A percentile compares a stretch with the other conserved stretches of the same genome.
Evolutionary conservation across 2,888 invertebrate genomes (phyloP).

Genomic region (Harpalus rubripes): DNA sequence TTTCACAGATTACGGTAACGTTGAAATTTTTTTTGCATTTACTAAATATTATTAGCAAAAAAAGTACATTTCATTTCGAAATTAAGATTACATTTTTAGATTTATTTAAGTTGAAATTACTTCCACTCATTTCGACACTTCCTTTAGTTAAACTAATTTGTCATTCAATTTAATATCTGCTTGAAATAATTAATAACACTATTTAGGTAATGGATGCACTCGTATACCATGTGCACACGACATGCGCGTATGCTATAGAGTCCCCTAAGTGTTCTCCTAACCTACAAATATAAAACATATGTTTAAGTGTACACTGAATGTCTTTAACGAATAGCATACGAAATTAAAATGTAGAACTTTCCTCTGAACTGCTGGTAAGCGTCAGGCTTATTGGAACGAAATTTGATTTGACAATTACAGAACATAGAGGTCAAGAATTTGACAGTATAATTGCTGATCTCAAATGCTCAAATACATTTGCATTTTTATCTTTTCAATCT

Average conservation of each 20-base stretch:
- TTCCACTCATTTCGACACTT: background rate
- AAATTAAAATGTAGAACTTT: constrained; percentile 58
- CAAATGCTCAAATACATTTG: too few relatives aligned
- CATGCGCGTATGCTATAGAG: background rate
- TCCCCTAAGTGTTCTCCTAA: constrained; percentile 69
- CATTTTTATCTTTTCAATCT: too few relatives aligned
- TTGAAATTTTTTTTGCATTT: too few relatives aligned
- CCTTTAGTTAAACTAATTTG: background rate
- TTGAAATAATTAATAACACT: background rate
- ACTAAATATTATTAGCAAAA: too few relatives aligned
- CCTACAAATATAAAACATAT: constrained; percentile 71
- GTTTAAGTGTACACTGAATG: constrained; percentile 61
- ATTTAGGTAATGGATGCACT: background rate
- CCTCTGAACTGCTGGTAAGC: constrained; percentile 19
- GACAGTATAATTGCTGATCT: constrained; percentile 25
- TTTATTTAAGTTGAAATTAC: background rate
- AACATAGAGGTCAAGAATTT: constrained; percentile 26
- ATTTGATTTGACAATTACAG: constrained; percentile 26
- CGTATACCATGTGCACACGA: background rate
- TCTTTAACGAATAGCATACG: constrained; percentile 42
- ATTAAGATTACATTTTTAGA: background rate
- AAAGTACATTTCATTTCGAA: background rate
- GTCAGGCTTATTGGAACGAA: constrained; percentile 7
- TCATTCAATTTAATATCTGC: background rate
- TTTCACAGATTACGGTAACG: too few relatives aligned